Evolutionary conservation across 1,140 invertebrate species (phyloP), one percentile per base, ranked within the genome.

Genomic region (Leptinotarsa lineolata): DNA sequence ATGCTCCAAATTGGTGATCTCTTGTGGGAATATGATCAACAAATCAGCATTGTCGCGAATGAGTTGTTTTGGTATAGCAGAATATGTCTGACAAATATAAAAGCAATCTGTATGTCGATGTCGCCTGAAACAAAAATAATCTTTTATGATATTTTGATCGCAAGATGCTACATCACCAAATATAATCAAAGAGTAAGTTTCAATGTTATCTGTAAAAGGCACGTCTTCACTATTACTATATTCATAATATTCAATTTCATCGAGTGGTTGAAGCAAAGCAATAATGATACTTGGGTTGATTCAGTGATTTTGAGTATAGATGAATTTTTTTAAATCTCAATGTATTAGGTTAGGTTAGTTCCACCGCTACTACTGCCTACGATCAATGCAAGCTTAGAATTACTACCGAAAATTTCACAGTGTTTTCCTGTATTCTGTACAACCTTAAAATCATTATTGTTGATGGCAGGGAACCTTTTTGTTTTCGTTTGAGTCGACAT

Each of bases 41-140:
- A 85, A 75, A 78, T 85, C 85, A 8, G 77, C 72, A 82, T 84
- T 86, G 72, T 85, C 84, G 24, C 83, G 72, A 45, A 85, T 75
- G 48, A 85, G 75, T 72, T 85, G 82, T 78, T 86, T 86, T 45
- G 81, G 82, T 45, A 85, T 82, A 67, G 76, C 77, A 12, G 83
- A 76, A 77, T 86, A 84, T 8, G 81, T 83, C 74, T 85, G 83
- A 74, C 77, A 76, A 39, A 84, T 66, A 78, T 82, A 77, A 76
- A 86, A 85, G 65, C 80, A 85, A 60, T 82, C 73, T 76, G 74
- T 73, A 21, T 60, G 59, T 60, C n/a, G 5, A 60, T 61, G 59
- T 22, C 5, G 59, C 4, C 59, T 4, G 1, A 61, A 61, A 46
- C 8, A 46, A 46, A 46, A 46, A 46, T 77, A 67, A 80, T 77